phyloP scores from a whole-genome alignment of 2,113 vertebrate species.

The Rhagologus leucostigma region DNA sequence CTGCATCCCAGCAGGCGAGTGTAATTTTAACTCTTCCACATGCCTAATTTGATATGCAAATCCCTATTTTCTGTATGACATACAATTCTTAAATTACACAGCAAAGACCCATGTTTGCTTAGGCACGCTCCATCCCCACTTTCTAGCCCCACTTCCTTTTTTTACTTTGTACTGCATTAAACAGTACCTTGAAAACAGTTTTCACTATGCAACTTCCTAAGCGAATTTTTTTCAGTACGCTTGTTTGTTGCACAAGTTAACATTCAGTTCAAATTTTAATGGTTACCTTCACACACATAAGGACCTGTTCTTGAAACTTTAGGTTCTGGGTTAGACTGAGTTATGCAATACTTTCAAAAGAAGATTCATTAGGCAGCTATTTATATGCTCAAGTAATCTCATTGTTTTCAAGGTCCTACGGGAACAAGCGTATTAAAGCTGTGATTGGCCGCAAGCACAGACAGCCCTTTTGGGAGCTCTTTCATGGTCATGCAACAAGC shows the following conservation, averaged over 20 bases:
- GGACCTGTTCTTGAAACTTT: background rate
- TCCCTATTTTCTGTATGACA: background rate
- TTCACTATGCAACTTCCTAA: background rate
- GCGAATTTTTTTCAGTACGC: background rate
- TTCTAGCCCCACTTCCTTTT: background rate
- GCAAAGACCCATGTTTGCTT: background rate
- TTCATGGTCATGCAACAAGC: background rate
- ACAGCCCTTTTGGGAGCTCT: background rate
- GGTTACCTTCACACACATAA: background rate
- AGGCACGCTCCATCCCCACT: background rate
- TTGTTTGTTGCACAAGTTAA: background rate
- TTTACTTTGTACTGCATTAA: background rate
- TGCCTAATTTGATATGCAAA: constrained; percentile 16
- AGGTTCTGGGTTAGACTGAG: background rate
- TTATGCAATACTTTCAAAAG: background rate
- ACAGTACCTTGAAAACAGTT: background rate
- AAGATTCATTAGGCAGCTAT: background rate
- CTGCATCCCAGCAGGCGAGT: background rate
- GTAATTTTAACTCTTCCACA: constrained; percentile 26
- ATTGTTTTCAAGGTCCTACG: background rate
- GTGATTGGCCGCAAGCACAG: background rate
- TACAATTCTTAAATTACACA: background rate
- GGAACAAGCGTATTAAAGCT: background rate
- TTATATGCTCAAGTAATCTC: constrained; percentile 1
- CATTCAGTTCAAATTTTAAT: background rate